Evolutionary conservation across 2,113 vertebrate species (phyloP).

Genomic region (Stegostoma tigrinum): DNA sequence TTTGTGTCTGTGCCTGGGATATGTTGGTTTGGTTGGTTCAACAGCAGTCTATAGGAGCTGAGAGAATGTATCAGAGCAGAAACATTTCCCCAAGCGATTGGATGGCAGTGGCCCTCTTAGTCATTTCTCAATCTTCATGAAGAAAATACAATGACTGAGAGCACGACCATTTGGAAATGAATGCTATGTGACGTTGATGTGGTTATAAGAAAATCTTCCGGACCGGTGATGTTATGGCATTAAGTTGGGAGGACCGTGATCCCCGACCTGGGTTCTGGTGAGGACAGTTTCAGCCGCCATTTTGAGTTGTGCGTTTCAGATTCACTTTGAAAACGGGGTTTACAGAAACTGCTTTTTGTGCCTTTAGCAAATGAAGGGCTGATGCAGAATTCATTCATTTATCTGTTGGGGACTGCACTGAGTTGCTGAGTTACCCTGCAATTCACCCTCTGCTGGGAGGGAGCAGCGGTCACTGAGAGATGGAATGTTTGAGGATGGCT

Average conservation of each 20-base stretch:
- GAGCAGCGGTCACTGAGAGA: background rate
- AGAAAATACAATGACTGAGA: background rate
- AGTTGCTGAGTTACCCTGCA: background rate
- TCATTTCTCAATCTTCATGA: background rate
- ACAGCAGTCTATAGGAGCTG: background rate
- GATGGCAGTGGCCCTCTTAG: background rate
- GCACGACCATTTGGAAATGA: too few species aligned
- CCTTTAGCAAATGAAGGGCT: background rate
- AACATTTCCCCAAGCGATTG: background rate
- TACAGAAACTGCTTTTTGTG: background rate
- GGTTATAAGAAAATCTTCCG: background rate
- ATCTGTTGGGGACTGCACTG: background rate
- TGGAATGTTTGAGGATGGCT: background rate
- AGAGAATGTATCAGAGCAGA: background rate
- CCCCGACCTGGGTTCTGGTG: background rate
- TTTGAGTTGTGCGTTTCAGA: background rate
- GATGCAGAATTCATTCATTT: background rate
- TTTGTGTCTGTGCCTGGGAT: background rate
- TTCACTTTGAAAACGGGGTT: background rate
- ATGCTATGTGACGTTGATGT: too few species aligned
- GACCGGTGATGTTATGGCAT: background rate
- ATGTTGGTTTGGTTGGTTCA: background rate
- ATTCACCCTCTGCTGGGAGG: background rate
- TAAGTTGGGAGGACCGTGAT: too few species aligned
- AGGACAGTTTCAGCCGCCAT: background rate